phyloP scores from a whole-genome alignment of 2,113 vertebrate species.

The Otolemur garnettii region DNA sequence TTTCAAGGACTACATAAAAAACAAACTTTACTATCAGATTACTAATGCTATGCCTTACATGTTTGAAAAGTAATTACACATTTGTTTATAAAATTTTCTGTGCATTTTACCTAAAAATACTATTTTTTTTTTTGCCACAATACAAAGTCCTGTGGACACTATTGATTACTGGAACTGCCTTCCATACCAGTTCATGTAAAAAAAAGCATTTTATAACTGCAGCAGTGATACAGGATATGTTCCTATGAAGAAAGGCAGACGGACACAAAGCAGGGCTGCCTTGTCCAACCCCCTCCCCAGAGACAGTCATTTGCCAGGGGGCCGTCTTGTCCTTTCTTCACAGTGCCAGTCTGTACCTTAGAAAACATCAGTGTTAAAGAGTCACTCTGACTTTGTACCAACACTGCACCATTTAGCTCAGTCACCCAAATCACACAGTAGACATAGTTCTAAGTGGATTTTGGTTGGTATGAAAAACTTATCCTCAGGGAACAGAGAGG shows the following conservation, averaged over 20 bases:
- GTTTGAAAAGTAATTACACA: conserved; percentile 3
- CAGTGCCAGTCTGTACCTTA: background rate
- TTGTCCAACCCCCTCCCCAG: background rate
- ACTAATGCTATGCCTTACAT: background rate
- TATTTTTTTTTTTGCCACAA: background rate
- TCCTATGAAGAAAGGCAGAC: background rate
- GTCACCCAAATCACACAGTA: background rate
- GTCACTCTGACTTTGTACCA: background rate
- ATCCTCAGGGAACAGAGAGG: background rate
- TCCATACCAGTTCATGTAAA: background rate
- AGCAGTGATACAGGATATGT: background rate
- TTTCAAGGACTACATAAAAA: conserved; percentile 41
- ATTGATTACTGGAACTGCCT: background rate
- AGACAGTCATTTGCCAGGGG: background rate
- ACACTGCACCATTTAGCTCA: background rate
- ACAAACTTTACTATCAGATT: background rate
- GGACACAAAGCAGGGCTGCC: background rate
- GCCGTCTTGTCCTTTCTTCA: background rate
- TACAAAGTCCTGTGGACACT: background rate
- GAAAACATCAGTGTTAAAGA: background rate
- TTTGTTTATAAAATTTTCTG: background rate
- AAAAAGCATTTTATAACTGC: background rate
- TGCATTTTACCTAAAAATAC: background rate
- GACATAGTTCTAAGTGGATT: background rate
- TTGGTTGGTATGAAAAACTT: background rate